Base-by-base conservation (phyloP, 2,888 invertebrate genomes). In the Drosophila paucipuncta region DNA sequence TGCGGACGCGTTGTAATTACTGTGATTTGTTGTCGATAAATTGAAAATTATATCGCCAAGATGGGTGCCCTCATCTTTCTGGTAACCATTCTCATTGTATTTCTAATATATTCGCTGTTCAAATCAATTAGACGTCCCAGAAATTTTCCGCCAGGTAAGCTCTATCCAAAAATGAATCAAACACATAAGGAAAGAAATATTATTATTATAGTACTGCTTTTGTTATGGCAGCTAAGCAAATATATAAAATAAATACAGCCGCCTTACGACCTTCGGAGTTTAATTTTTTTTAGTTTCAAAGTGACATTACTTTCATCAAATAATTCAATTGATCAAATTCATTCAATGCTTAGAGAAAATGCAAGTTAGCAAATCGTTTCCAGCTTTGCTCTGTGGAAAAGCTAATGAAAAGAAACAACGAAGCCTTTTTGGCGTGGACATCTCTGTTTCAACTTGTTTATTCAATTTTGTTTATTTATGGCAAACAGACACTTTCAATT, bases 141-240 rank as follows among this genome's bases (percentile, higher is more conserved):
- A 49, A 91, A 92, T 67, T 92, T 91, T 82, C 92, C 92, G 35
- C 92, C 92, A 78, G 92, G 92, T 92, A 54, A 89, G 89, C 49
- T 43, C 7, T 1, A 18, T 37, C 11, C 6, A 47, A 22, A 28
- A 54, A 41, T 16, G 13, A 43, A 59, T 39, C n/a, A 4, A 33
- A n/a, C 5, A 43, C n/a, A 28, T 18, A 13, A 39, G 28, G n/a
- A 37, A 37, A 18, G 10, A 35, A 6, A 22, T 25, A 18, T 22
- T 54, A 47, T 47, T 47, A 9, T 25, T 25, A n/a, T n/a, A 10
- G 41, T 41, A n/a, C 11, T 41, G n/a, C n/a, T 5, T n/a, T 10
- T 41, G n/a, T n/a, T 41, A 41, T n/a, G 41, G n/a, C 6, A 6
- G 52, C 13, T 31, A 13, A n/a, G 30, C 30, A 52, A 52, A n/a